Percentiles rank a stretch among this genome's conserved stretches.
Evolutionary conservation across 2,888 invertebrate genomes (phyloP).

Genomic region (Patella depressa): DNA sequence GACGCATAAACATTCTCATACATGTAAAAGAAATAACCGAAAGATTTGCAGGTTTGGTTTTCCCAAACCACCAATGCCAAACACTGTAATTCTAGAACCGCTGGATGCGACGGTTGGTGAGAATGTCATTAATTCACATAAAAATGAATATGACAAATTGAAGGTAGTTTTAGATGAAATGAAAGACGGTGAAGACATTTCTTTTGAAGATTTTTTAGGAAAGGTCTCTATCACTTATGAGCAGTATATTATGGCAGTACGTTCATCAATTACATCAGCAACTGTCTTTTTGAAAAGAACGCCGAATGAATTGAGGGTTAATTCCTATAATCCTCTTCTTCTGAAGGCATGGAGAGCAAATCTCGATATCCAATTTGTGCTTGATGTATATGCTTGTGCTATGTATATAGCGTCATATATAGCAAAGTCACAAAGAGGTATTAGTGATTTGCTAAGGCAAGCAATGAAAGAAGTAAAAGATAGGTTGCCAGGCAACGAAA

Average conservation of each 20-base stretch:
- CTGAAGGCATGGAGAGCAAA: no score
- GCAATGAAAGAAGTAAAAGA: constrained; percentile 38
- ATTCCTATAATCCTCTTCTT: constrained; percentile 30
- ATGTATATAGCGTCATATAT: no score
- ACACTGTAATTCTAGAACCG: constrained; percentile 8
- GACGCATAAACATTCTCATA: no score
- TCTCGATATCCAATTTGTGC: no score
- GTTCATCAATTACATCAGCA: constrained; percentile 4
- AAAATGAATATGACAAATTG: neutral
- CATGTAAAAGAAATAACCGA: no score
- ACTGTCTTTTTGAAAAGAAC: constrained; percentile 30
- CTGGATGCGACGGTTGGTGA: neutral
- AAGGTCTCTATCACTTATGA: neutral
- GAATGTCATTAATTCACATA: no score
- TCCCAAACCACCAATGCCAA: constrained; percentile 1
- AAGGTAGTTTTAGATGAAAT: neutral
- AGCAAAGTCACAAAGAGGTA: constrained; percentile 43
- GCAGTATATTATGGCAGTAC: constrained; percentile 11
- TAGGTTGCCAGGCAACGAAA: no score
- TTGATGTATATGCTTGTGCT: no score
- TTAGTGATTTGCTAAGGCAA: constrained; percentile 39
- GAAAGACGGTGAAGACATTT: no score
- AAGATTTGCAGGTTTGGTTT: constrained; percentile 14
- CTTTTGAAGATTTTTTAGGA: neutral
- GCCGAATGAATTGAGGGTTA: constrained; percentile 24